Evolutionary conservation across 1,140 invertebrate species (phyloP), one percentile per base, ranked within the genome.

Genomic region (Drosophila arawakana): DNA sequence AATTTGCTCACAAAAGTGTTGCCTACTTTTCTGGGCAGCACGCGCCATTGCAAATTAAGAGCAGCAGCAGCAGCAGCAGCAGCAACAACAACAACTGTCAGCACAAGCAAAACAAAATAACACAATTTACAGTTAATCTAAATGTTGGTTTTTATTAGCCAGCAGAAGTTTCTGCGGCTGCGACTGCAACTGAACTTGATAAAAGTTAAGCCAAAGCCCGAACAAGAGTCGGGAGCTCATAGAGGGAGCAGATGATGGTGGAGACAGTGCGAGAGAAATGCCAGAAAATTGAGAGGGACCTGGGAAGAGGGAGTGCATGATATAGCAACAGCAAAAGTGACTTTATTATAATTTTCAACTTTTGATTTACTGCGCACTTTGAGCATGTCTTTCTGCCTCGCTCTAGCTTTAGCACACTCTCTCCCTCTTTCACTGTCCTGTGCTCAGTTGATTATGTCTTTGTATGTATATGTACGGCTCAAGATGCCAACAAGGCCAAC

Each of bases 321-420:
- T 86, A 86, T 86, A 86, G 76, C 73, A 65, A 80, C 76, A 80
- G 68, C 78, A 84, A 76, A 84, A 89, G 84, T 81, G 80, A 89
- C 81, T 89, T 89, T 89, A 89, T 89, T 89, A 89, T 89, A 89
- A 89, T 89, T 89, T 89, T 80, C 80, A 89, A 89, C 84, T 89
- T 89, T 89, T 89, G 84, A 89, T 89, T 89, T 89, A 89, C 84
- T 81, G 81, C 84, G 57, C 52, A 61, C 62, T 66, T 66, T 73
- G 59, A 58, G 59, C 35, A 15, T 54, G 47, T 35, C 7, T 13
- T 7, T 13, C 39, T 49, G 30, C 43, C 11, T 21, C 9, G 15
- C 11, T 58, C 43, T 52, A 25, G 13, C 58, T 55, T 6, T 54
- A 13, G 21, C 8, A 9, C 4, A 41, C 8, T 47, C 25, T 60